A percentile compares a stretch with the other conserved stretches of the same genome.
Conservation (phyloP, 2,113 vertebrate genomes). For the Lophura nycthemera region DNA sequence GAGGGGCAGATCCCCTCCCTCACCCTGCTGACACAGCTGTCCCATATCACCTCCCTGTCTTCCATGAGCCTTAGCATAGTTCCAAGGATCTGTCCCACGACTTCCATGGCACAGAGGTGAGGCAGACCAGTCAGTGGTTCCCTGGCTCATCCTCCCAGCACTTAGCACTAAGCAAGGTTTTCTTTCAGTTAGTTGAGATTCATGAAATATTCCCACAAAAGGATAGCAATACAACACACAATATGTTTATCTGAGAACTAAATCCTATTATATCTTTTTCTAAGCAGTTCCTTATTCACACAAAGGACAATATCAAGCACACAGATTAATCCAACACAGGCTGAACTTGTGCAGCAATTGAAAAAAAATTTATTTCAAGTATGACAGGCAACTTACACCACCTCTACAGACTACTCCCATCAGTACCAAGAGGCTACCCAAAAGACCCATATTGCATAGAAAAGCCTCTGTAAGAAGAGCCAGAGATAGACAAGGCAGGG, state of each 20-base stretch:
- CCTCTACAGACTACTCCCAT: background rate
- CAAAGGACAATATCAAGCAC: background rate
- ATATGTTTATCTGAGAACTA: accelerated
- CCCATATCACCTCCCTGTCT: too few species aligned
- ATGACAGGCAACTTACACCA: background rate
- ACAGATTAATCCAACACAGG: background rate
- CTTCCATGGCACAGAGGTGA: too few species aligned
- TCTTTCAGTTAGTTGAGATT: background rate
- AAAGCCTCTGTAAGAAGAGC: background rate
- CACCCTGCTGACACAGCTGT: too few species aligned
- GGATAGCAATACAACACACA: background rate
- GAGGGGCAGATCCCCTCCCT: too few species aligned
- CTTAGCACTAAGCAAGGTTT: background rate
- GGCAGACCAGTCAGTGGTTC: too few species aligned
- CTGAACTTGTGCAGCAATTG: too few species aligned
- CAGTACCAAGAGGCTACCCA: background rate
- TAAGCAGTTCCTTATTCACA: background rate
- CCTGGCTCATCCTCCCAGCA: background rate
- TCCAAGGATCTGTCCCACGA: too few species aligned
- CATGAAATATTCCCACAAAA: background rate
- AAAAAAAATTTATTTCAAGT: background rate
- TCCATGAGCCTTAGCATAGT: too few species aligned
- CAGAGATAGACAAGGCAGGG: background rate
- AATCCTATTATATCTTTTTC: background rate
- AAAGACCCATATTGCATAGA: background rate